These are phyloP conservation scores for Percopsis transmontana DNA, from an alignment of 2,113 vertebrate genomes.

Conservation along the genomic window DNA sequence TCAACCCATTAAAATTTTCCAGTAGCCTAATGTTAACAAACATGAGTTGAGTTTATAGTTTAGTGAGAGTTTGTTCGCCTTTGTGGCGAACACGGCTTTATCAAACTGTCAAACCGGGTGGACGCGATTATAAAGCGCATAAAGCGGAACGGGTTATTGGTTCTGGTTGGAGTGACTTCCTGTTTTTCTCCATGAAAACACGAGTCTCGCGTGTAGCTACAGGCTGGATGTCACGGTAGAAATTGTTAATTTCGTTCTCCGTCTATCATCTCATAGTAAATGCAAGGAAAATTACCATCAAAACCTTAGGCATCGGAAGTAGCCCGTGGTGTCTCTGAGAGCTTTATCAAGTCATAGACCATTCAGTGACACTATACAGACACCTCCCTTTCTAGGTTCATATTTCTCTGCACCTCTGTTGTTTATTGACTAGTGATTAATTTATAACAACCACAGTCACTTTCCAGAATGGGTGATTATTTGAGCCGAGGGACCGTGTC, in stretches of 20 bases:
- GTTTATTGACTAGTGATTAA: slow-evolving; percentile 60
- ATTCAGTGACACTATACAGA: too few relatives aligned
- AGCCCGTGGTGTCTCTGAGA: slow-evolving; percentile 19
- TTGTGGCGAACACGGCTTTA: too few relatives aligned
- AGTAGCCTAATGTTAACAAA: background rate
- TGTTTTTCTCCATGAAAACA: slow-evolving; percentile 73
- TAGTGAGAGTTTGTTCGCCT: background rate
- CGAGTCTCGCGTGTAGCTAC: slow-evolving; percentile 76
- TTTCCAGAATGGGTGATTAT: slow-evolving; percentile 70
- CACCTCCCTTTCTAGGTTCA: too few relatives aligned
- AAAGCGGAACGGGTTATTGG: slow-evolving; percentile 7
- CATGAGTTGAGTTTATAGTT: background rate
- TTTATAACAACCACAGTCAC: slow-evolving; percentile 68
- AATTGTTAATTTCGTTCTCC: too few relatives aligned
- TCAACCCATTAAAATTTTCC: background rate
- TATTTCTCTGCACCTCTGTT: slow-evolving; percentile 19
- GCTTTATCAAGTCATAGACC: slow-evolving; percentile 10
- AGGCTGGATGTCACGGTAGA: slow-evolving; percentile 40
- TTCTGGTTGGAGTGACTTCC: slow-evolving; percentile 63
- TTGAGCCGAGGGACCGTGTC: slow-evolving; percentile 17
- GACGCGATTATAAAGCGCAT: background rate
- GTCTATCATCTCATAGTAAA: background rate
- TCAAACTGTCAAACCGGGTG: too few relatives aligned
- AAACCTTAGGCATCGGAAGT: too few relatives aligned
- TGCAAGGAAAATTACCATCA: background rate